Evolutionary conservation across 37 sponge, comb jelly and placozoan species (phyloP).

Genomic region (Beroe ovata): DNA sequence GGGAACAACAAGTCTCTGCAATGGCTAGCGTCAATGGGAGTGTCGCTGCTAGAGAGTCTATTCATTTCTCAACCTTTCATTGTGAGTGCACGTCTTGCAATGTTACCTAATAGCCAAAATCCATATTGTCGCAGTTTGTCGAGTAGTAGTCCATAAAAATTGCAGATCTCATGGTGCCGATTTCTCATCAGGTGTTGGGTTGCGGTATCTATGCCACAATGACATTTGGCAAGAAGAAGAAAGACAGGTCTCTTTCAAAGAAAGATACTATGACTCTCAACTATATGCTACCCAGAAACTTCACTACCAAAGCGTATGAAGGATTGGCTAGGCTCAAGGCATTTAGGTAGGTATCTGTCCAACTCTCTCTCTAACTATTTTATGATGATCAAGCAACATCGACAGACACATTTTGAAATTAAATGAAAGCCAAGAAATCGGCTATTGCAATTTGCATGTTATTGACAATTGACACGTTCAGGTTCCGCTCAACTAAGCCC

Average conservation of each 20-base stretch:
- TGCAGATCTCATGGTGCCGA: no score
- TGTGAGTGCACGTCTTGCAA: background rate
- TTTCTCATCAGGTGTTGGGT: conserved; percentile 26
- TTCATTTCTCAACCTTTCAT: conserved; percentile 53
- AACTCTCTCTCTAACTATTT: background rate
- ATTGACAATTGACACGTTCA: no score
- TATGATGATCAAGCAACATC: no score
- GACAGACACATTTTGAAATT: no score
- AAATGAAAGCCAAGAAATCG: no score
- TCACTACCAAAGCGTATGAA: conserved; percentile 59
- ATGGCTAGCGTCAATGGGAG: conserved; percentile 35
- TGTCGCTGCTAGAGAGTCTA: conserved; percentile 5
- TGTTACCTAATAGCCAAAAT: no score
- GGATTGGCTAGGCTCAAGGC: conserved; percentile 48
- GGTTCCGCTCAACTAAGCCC: conserved; percentile 53
- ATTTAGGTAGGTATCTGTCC: no score
- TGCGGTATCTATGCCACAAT: conserved; percentile 47
- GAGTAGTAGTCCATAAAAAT: no score
- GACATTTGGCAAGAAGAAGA: conserved; percentile 20
- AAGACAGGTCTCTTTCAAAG: conserved; percentile 12
- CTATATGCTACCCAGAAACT: conserved; percentile 42
- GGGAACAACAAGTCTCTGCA: conserved; percentile 65
- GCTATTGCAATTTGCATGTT: no score
- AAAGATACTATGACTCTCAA: conserved; percentile 52
- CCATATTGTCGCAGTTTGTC: no score